Base-by-base conservation (phyloP, 2,113 vertebrate genomes). In the Lamprologus callipterus region DNA sequence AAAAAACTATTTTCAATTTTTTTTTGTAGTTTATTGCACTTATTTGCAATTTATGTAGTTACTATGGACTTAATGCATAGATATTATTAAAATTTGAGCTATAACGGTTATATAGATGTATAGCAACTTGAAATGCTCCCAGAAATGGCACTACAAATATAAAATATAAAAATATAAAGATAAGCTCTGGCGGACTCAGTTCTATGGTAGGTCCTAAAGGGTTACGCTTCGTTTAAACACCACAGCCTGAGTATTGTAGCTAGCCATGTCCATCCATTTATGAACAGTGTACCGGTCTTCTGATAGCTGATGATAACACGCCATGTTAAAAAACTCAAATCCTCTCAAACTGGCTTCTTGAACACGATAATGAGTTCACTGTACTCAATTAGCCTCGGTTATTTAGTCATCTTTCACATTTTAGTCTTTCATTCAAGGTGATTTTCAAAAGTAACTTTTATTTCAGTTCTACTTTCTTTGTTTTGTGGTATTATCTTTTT, bases 21-120 rank as follows among this genome's bases (percentile, higher is more conserved):
- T 31, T 9, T 60, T 60, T 60, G 5, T 10, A 60, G 14, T 60
- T 31, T 60, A 31, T 17, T 10, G 57, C 14, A 6, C 57, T 60
- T 60, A 1, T 33, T 60, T 60, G 28, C 14, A 60, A 60, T 60
- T 60, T 33, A 60, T 60, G 16, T 10, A 60, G 16, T 33, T 60
- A 19, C 28, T 60, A 60, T 60, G 8, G 28, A 33, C 57, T 33
- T 19, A 33, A 7, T 60, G 57, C 57, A 60, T 60, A 33, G 0
- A 60, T 60, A 33, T 60, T 2, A 33, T 33, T 60, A 33, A 17
- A 60, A 60, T 60, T 33, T 60, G 57, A 0, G 57, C 5, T 60
- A 33, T 33, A 60, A 33, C 0, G 0, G 28, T 33, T 60, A 1
- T 60, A 33, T 60, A 0, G 57, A 33, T 33, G 16, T 60, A 60